phyloP scores from a whole-genome alignment of 2,888 invertebrate genomes.

The Dasysyrphus tricinctus region DNA sequence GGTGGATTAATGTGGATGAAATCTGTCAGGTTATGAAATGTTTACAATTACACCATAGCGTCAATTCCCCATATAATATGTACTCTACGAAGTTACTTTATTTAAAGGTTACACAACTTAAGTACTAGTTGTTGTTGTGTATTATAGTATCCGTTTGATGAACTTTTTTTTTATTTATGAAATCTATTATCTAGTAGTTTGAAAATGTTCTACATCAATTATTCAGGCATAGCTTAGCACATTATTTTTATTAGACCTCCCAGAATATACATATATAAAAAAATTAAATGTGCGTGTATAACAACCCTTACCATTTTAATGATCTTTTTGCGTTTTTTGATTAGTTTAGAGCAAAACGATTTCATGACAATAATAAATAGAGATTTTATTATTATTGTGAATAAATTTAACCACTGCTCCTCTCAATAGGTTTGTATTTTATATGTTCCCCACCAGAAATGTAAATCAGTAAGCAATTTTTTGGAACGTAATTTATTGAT shows the following conservation, averaged over 20 bases:
- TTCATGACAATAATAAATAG: conserved; percentile 7
- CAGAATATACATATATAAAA: neutral
- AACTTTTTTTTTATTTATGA: neutral
- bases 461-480: neutral
- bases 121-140: neutral
- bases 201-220: conserved; percentile 25
- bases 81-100: conserved; percentile 19
- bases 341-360: neutral
- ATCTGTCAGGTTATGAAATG: conserved; percentile 38
- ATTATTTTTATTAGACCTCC: conserved; percentile 10
- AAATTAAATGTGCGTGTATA: conserved; percentile 18
- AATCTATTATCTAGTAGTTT: conserved; percentile 6
- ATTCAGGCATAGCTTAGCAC: neutral
- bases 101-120: conserved; percentile 49
- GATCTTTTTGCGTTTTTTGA: conserved; percentile 26
- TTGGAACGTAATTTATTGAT: neutral
- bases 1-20: conserved; percentile 32
- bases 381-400: neutral
- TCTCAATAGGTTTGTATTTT: neutral
- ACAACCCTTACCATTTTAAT: conserved; percentile 9
- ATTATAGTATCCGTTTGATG: too few relatives aligned
- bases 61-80: neutral
- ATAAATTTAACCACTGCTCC: neutral
- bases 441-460: neutral
- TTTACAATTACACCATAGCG: conserved; percentile 2